Evolutionary conservation across 2,797 vertebrate genomes (phyloP).

Genomic region (Acridotheres tristis): DNA sequence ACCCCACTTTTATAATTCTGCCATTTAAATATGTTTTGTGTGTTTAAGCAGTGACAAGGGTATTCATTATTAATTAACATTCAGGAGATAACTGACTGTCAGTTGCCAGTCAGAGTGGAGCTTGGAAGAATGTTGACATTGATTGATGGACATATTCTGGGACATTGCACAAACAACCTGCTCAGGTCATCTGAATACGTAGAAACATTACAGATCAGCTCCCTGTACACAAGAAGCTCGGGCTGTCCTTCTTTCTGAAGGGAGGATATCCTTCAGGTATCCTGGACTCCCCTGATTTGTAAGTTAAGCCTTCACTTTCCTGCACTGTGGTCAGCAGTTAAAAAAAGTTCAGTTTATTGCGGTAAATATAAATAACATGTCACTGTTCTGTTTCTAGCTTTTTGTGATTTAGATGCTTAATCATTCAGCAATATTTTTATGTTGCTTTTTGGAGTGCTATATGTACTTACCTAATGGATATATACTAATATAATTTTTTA

Average conservation of each 20-base stretch:
- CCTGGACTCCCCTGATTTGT: conserved; percentile 73
- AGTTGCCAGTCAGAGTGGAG: conserved; percentile 55
- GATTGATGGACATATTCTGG: conserved; percentile 68
- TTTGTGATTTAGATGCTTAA: not conserved
- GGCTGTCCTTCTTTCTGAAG: conserved; percentile 66
- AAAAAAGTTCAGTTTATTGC: not conserved
- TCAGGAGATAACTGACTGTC: conserved; percentile 61
- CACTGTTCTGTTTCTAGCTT: not conserved
- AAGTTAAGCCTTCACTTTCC: conserved; percentile 70
- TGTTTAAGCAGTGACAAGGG: conserved; percentile 43
- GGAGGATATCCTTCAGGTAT: not conserved
- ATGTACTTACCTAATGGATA: not conserved
- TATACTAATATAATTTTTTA: not conserved
- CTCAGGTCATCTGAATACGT: conserved; percentile 51
- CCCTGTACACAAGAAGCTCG: conserved; percentile 8
- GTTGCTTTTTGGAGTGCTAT: not conserved
- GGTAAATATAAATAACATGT: not conserved
- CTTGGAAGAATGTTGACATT: conserved; percentile 62
- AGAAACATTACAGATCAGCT: conserved; percentile 20
- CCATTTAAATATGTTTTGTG: conserved; percentile 46
- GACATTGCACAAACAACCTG: conserved; percentile 25
- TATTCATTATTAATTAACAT: conserved; percentile 75
- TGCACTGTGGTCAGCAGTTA: not conserved
- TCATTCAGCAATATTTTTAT: not conserved
- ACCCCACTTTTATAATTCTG: not conserved